These are phyloP conservation scores for Petrophora chlorosata DNA, from an alignment of 2,888 invertebrate genomes.

Conservation along the genomic window DNA sequence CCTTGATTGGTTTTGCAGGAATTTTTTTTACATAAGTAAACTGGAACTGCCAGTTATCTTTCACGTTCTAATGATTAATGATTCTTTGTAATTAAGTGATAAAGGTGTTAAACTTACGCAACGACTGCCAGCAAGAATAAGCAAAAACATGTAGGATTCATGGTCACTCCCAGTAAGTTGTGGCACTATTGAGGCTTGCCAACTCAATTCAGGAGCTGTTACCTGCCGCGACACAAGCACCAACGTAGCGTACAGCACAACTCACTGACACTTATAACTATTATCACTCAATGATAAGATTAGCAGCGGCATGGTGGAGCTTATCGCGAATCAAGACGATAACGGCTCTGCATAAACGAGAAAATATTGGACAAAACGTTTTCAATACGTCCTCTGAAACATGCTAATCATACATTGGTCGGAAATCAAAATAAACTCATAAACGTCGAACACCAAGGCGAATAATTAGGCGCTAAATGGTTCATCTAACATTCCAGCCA, in stretches of 20 bases:
- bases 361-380: constrained; percentile 60
- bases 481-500: not conserved
- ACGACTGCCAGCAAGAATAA: constrained; percentile 58
- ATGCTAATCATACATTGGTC: constrained; percentile 15
- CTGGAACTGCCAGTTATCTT: constrained; percentile 7
- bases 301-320: constrained; percentile 72
- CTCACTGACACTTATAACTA: constrained; percentile 82
- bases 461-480: constrained; percentile 5
- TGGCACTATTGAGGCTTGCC: constrained; percentile 49
- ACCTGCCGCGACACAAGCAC: constrained; percentile 67
- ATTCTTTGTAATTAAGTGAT: constrained; percentile 11
- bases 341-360: constrained; percentile 68
- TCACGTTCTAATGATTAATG: constrained; percentile 8
- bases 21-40: constrained; percentile 5
- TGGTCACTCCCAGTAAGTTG: constrained; percentile 59
- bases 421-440: constrained; percentile 5
- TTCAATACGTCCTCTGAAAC: constrained; percentile 42
- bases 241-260: constrained; percentile 67
- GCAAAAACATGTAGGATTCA: constrained; percentile 60
- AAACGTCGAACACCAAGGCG: constrained; percentile 5
- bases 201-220: constrained; percentile 61
- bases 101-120: constrained; percentile 63
- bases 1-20: not conserved
- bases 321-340: constrained; percentile 80
- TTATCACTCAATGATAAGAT: constrained; percentile 82